A percentile compares a stretch with the other conserved stretches of the same genome.
phyloP scores from a whole-genome alignment of 2,113 vertebrate species.

The Syngnathoides biaculeatus region DNA sequence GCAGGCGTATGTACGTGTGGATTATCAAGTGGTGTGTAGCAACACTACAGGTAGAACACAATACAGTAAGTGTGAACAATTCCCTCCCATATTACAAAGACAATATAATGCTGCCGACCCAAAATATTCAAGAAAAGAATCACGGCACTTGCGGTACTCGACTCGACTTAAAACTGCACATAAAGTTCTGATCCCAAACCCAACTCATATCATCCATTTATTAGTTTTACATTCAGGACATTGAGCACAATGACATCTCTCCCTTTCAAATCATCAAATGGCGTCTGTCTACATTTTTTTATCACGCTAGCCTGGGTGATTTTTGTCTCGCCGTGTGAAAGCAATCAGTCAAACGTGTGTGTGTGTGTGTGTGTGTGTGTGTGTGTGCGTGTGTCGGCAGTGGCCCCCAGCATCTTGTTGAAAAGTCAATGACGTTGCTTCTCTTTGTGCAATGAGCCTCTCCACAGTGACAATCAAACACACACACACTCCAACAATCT shows the following conservation, averaged over 20 bases:
- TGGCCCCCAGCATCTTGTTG: conserved; percentile 49
- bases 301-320: conserved; percentile 20
- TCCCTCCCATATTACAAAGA: not conserved
- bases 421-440: conserved; percentile 47
- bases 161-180: not conserved
- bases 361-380: conserved; percentile 13
- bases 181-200: conserved; percentile 1
- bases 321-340: conserved; percentile 44
- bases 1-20: too few species aligned
- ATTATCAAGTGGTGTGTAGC: too few species aligned
- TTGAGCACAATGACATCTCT: conserved; percentile 15
- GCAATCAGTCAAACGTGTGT: conserved; percentile 31
- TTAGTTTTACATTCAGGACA: conserved; percentile 20
- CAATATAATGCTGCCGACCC: too few species aligned
- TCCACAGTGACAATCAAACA: conserved; percentile 17
- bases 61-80: too few species aligned
- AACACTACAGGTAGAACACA: too few species aligned
- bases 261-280: conserved; percentile 25
- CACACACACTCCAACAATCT: conserved; percentile 36
- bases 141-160: conserved; percentile 6
- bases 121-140: not conserved
- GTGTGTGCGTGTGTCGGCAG: conserved; percentile 17
- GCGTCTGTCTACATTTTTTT: conserved; percentile 26
- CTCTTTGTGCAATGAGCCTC: conserved; percentile 41
- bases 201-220: not conserved